Evolutionary conservation across 2,113 vertebrate genomes (phyloP), one percentile per base, ranked within the genome.

Genomic region (Pseudopodoces humilis): DNA sequence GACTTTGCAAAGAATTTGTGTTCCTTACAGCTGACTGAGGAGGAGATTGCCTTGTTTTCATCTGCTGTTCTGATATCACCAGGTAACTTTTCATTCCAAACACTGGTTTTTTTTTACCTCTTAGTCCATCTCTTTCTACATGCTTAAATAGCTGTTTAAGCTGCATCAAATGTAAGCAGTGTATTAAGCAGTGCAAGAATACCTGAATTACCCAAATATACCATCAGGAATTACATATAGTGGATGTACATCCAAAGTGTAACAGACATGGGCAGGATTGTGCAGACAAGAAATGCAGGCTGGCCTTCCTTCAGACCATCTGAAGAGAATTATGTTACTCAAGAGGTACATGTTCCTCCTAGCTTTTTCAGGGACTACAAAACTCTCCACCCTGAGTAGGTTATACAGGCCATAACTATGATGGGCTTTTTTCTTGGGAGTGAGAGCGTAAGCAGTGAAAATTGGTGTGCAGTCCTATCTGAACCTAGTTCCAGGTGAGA

Each of bases 1-100:
- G 99, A 99, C 98, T 99, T 99, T 96, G 99, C 99, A 95, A 99
- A 99, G 98, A 99, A 99, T 98, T 98, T 99, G 90, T 99, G 99
- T 97, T 99, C 99, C 81, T 98, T 99, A 97, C 99, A 99, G 97
- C 98, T 99, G 90, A 99, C 99, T 7, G 99, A 99, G 83, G 99
- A 99, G 91, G 99, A 99, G 96, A 99, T 99, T 85, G 99, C 99
- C 81, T 98, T 99, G 97, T 99, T 99, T 98, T 99, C 99, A 37
- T 99, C 99, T 83, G 99, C 99, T 79, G 99, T 99, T 84, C 98
- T 99, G 85, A 99, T 99, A 98, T 99, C 99, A 92, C 99, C 99
- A 98, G 99, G 99, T 99, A 97, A 94, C 97, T 95, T 59, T 81
- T 77, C 33, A 58, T 68, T 83, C 46, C 28, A 60, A 67, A 67